phyloP scores from a whole-genome alignment of 2,797 vertebrate species.

The Propithecus perrieri region DNA sequence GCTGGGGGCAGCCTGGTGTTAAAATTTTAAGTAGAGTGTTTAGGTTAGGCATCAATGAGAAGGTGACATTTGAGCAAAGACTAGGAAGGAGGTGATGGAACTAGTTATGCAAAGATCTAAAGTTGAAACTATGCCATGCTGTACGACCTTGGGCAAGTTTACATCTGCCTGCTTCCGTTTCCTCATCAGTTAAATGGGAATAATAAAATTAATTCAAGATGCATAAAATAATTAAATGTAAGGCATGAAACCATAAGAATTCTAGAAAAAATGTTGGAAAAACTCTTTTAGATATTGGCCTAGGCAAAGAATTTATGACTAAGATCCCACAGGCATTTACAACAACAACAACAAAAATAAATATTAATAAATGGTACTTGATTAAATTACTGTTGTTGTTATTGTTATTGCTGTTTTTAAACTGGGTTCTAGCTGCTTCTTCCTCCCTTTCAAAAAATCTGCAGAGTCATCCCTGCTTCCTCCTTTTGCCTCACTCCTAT shows the following conservation, averaged over 20 bases:
- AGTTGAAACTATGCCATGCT: neutral
- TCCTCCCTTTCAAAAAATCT: neutral
- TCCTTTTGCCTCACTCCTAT: neutral
- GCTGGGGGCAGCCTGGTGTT: neutral
- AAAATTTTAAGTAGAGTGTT: neutral
- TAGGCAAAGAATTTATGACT: neutral
- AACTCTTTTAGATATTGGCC: neutral
- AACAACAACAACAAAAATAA: too few relatives aligned
- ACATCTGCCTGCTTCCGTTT: neutral
- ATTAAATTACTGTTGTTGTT: neutral
- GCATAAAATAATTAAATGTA: neutral
- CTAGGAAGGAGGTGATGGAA: neutral
- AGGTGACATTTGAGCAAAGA: neutral
- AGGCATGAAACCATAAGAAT: neutral
- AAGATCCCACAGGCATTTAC: neutral
- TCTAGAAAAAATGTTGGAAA: neutral
- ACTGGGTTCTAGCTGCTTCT: neutral
- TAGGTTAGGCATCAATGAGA: neutral
- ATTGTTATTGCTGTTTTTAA: neutral
- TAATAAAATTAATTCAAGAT: neutral
- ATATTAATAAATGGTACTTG: neutral
- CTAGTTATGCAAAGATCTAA: neutral
- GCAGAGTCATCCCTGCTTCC: neutral
- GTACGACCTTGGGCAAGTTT: neutral
- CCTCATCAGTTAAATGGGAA: neutral